Conservation (phyloP, 2,888 invertebrate genomes). For the Pyrrhia umbra region DNA sequence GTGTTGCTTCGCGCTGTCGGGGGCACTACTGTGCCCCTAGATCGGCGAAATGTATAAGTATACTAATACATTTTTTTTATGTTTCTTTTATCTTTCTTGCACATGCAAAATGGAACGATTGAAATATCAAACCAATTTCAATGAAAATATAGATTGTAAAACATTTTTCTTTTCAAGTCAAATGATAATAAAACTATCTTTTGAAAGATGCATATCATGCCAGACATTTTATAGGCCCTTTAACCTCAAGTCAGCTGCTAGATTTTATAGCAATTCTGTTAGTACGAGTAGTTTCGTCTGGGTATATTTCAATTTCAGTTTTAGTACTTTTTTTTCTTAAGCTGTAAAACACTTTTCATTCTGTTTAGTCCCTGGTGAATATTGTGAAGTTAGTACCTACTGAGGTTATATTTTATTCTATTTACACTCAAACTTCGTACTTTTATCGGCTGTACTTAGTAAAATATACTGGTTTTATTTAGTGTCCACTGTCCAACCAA, state of each 20-base stretch:
- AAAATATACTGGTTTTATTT: too few species aligned
- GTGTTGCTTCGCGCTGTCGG: too few species aligned
- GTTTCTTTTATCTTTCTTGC: too few species aligned
- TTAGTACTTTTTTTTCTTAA: slow-evolving; percentile 36
- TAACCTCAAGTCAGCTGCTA: slow-evolving; percentile 44
- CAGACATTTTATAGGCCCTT: slow-evolving; percentile 53
- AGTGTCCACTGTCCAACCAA: too few species aligned
- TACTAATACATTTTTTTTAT: too few species aligned
- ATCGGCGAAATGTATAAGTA: too few species aligned
- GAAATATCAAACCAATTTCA: neutral
- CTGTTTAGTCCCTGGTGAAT: slow-evolving; percentile 25
- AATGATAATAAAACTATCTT: slow-evolving; percentile 38
- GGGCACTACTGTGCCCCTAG: too few species aligned
- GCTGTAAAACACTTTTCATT: slow-evolving; percentile 40
- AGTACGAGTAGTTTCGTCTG: slow-evolving; percentile 31
- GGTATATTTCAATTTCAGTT: slow-evolving; percentile 44
- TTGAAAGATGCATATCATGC: slow-evolving; percentile 48
- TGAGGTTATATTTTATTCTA: too few species aligned
- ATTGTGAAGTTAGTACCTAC: slow-evolving; percentile 17
- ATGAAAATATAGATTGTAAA: slow-evolving; percentile 16
- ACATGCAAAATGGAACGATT: too few species aligned
- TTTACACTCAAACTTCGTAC: too few species aligned
- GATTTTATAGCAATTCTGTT: slow-evolving; percentile 45
- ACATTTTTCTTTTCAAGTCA: slow-evolving; percentile 43
- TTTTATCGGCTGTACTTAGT: too few species aligned